Percentiles rank a stretch among this genome's conserved stretches.
phyloP scores from a whole-genome alignment of 2,797 vertebrate species.

The Vultur gryphus region DNA sequence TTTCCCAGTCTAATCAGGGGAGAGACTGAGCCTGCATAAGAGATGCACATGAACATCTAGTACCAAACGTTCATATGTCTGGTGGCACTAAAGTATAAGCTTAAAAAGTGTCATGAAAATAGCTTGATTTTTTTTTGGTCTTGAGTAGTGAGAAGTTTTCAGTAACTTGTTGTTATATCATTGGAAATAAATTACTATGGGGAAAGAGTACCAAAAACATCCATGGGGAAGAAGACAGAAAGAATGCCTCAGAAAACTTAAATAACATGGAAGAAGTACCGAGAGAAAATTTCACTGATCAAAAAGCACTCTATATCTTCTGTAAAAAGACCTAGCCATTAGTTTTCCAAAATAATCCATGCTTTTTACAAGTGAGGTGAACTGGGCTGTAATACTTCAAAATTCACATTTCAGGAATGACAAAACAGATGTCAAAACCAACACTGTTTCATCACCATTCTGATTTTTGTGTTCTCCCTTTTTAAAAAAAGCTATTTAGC shows the following conservation, averaged over 20 bases:
- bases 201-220: background rate
- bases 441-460: background rate
- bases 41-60: background rate
- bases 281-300: background rate
- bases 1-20: background rate
- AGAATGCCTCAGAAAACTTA: background rate
- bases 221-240: background rate
- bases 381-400: background rate
- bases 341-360: background rate
- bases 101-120: background rate
- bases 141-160: background rate
- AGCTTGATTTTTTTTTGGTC: background rate
- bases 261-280: background rate
- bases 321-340: background rate
- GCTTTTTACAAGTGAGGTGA: background rate
- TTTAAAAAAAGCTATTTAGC: background rate
- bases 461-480: background rate
- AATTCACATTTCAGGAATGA: background rate
- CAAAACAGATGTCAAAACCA: conserved; percentile 36
- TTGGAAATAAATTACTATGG: background rate
- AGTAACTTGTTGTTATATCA: background rate
- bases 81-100: background rate
- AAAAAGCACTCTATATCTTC: background rate
- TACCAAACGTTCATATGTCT: background rate
- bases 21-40: background rate